A percentile compares a stretch with the other conserved stretches of the same genome.
These are phyloP conservation scores for Myrmecophaga tridactyla DNA, from an alignment of 2,113 vertebrate species.

Conservation along the genomic window DNA sequence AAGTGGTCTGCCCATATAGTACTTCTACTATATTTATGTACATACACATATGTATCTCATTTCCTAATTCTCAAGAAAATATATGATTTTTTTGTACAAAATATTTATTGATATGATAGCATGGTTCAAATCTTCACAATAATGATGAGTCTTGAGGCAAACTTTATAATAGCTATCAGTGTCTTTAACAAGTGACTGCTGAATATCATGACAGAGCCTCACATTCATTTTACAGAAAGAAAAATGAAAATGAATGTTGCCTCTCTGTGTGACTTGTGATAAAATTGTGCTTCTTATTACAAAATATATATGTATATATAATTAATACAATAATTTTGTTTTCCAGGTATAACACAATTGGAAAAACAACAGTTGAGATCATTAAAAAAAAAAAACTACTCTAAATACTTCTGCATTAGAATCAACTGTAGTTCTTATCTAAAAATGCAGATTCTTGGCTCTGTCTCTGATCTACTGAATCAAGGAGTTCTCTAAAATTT, in stretches of 20 bases:
- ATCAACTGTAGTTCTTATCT: background rate
- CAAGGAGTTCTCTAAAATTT: background rate
- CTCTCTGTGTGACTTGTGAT: constrained; percentile 27
- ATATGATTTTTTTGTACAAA: background rate
- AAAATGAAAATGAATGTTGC: constrained; percentile 43
- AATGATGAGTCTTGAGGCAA: background rate
- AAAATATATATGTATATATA: too few species aligned
- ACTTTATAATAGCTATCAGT: background rate
- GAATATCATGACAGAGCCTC: background rate
- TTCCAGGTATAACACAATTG: background rate
- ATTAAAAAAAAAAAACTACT: too few species aligned
- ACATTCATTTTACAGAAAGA: constrained; percentile 23
- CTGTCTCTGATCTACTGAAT: background rate
- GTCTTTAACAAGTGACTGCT: constrained; percentile 54
- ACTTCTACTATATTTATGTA: background rate
- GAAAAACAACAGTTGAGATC: background rate
- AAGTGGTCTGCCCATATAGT: background rate
- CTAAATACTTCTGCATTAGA: background rate
- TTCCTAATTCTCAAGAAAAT: constrained; percentile 32
- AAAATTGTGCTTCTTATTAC: constrained; percentile 44
- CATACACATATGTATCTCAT: background rate
- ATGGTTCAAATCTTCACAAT: background rate
- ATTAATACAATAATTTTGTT: background rate
- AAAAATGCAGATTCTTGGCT: background rate
- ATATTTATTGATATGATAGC: background rate